Evolutionary conservation across 2,113 vertebrate genomes (phyloP).

Genomic region (Chionomys nivalis): DNA sequence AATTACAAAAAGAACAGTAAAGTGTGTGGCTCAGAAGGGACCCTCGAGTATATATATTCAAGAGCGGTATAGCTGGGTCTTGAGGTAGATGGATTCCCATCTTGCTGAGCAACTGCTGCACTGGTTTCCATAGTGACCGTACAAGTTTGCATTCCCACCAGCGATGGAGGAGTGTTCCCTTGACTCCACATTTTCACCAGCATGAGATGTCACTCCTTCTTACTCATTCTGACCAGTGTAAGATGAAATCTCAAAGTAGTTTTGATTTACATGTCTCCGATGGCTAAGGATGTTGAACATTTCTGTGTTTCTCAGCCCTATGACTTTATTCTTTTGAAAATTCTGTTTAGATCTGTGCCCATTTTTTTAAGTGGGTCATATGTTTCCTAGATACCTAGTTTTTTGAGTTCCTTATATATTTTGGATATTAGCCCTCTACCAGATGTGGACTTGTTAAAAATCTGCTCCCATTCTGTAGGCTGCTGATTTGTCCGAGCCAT

Average conservation of each 20-base stretch:
- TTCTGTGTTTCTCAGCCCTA: not conserved
- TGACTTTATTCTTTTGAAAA: not conserved
- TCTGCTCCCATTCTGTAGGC: not conserved
- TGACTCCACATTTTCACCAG: not conserved
- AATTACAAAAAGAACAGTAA: too few species aligned
- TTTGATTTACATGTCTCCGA: not conserved
- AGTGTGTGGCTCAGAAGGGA: too few species aligned
- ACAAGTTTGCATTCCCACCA: not conserved
- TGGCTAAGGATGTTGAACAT: not conserved
- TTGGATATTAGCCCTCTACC: not conserved
- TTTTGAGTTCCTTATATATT: too few species aligned
- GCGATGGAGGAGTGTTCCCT: not conserved
- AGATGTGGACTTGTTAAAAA: not conserved
- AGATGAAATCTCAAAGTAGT: not conserved
- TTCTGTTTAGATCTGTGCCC: not conserved
- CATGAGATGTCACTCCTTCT: not conserved
- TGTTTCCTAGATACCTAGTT: not conserved
- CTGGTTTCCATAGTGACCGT: not conserved
- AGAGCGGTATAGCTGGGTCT: too few species aligned
- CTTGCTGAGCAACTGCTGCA: too few species aligned
- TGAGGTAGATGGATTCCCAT: not conserved
- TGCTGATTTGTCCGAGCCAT: not conserved
- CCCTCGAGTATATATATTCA: too few species aligned
- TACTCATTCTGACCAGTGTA: not conserved
- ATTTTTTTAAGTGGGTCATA: not conserved